A percentile compares a stretch with the other conserved stretches of the same genome.
phyloP scores from a whole-genome alignment of 2,113 vertebrate genomes.

The Isichthys henryi region DNA sequence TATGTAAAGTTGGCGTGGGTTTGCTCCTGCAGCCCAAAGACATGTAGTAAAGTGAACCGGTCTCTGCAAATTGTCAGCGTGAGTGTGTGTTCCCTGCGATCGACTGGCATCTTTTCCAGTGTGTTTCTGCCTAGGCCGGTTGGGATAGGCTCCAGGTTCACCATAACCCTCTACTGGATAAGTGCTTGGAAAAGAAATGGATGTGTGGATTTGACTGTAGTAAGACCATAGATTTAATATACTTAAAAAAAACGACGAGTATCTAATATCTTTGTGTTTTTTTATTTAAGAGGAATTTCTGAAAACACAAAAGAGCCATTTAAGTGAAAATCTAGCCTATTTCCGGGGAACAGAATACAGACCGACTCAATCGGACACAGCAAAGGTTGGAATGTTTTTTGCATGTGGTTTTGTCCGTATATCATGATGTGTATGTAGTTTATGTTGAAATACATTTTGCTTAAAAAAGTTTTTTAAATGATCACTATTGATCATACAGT shows the following conservation, averaged over 20 bases:
- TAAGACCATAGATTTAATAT: not conserved
- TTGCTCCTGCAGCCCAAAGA: not conserved
- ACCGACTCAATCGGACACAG: slow-evolving; percentile 32
- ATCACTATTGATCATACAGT: not conserved
- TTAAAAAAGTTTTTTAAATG: not conserved
- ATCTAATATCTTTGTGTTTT: not conserved
- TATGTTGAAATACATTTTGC: not conserved
- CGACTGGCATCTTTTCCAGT: not conserved
- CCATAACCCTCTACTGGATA: not conserved
- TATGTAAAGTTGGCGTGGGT: not conserved
- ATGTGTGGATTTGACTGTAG: not conserved
- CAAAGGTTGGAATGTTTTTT: slow-evolving; percentile 42
- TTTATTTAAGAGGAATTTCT: slow-evolving; percentile 53
- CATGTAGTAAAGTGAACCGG: not conserved
- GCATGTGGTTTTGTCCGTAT: not conserved
- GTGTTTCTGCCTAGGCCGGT: not conserved
- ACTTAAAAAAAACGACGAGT: not conserved
- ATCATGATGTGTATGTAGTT: not conserved
- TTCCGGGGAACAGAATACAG: slow-evolving; percentile 39
- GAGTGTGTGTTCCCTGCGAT: not conserved
- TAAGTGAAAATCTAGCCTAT: slow-evolving; percentile 51
- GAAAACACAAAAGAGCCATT: slow-evolving; percentile 54
- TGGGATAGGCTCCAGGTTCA: not conserved
- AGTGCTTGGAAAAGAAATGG: not conserved
- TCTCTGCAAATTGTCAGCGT: not conserved